phyloP scores from a whole-genome alignment of 2,888 invertebrate genomes.

The Drosophila eohydei region DNA sequence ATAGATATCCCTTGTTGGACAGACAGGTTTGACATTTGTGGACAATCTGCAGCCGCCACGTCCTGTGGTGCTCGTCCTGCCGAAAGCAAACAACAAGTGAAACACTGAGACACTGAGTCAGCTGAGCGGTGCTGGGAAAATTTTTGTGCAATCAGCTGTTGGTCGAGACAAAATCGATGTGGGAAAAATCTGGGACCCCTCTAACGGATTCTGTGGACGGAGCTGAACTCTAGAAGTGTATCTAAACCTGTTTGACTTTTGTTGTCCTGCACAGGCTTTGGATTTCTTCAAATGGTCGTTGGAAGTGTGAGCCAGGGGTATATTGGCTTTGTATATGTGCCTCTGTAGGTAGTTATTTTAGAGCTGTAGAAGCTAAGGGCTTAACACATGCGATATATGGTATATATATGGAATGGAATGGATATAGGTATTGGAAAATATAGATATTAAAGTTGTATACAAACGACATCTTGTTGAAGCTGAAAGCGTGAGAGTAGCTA shows the following conservation, averaged over 20 bases:
- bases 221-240: conserved; percentile 45
- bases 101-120: conserved; percentile 44
- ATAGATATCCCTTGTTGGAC: conserved; percentile 75
- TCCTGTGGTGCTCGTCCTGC: conserved; percentile 73
- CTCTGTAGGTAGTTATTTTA: not conserved
- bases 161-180: conserved; percentile 41
- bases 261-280: conserved; percentile 50
- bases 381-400: not conserved
- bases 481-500: no score
- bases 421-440: no score
- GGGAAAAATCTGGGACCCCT: conserved; percentile 62
- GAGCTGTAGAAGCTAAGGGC: not conserved
- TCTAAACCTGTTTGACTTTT: conserved; percentile 79
- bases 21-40: conserved; percentile 77
- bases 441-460: no score
- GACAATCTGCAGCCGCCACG: conserved; percentile 61
- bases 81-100: conserved; percentile 73
- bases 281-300: conserved; percentile 13
- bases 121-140: conserved; percentile 72
- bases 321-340: not conserved
- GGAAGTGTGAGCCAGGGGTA: not conserved
- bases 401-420: no score
- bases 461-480: no score
- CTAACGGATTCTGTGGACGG: conserved; percentile 6
- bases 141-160: conserved; percentile 77